Evolutionary conservation across 2,888 invertebrate species (phyloP), one percentile per base, ranked within the genome.

Genomic region (Eubasilissa splendida): DNA sequence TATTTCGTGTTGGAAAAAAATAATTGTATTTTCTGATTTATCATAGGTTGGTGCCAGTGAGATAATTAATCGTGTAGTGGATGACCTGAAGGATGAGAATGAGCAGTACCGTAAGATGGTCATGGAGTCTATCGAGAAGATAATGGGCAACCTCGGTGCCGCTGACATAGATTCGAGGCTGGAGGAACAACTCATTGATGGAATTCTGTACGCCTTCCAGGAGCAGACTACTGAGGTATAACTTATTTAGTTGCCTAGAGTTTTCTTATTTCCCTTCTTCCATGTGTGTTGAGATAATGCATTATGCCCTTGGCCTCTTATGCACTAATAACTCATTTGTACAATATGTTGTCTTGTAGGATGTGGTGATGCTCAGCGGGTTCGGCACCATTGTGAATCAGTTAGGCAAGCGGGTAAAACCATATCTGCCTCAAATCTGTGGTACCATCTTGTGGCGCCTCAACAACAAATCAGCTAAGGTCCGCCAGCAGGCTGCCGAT

Each of bases 101-200:
- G 99, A 99, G 88, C 98, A 99, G 87, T 99, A 99, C 88, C 93
- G 99, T 82, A 99, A 99, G 91, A 99, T 99, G 99, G 99, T 99
- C 3, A 99, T 99, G 98, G 99, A 99, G 88, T 99, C 99, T 0
- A 99, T 99, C 80, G 99, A 99, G 87, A 99, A 99, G 89, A 98
- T 99, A 80, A 97, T 99, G 93, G 97, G 96, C 4, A 98, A 98
- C 88, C 91, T 99, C 82, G 99, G 99, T 22, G 98, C 99, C 0
- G 97, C 98, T 0, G 99, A 99, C 87, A 98, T 99, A 75, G 99
- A 99, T 89, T 97, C 98, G 0, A 93, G 99, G 65, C 91, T 99
- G 3, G 99, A 99, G 88, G 99, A 99, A 89, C 99, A 99, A 86
- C 93, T 99, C 54, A 99, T 99, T 88, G 99, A 99, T 87, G 99